Evolutionary conservation across 1,140 invertebrate genomes (phyloP), one percentile per base, ranked within the genome.

Genomic region (Halotydeus destructor): DNA sequence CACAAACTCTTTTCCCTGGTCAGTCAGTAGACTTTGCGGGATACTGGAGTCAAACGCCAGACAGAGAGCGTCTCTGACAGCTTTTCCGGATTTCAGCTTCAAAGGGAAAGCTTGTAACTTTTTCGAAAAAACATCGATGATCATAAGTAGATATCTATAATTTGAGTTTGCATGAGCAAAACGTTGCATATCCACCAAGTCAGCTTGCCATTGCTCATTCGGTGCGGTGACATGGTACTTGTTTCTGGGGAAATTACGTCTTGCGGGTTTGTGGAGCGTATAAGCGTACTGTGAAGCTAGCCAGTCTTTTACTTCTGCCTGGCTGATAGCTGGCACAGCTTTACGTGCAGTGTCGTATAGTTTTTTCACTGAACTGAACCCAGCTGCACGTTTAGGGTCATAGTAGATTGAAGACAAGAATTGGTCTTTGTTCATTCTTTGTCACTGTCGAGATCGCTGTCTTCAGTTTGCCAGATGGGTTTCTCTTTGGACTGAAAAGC

Each of bases 81-180:
- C 33, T 12, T 14, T 6, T n/a, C 23, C 37, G 25, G 28, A 48
- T 38, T 52, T 55, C 14, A 28, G 25, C 40, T 51, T 51, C 3
- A 55, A 14, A 1, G 50, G 44, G 3, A 51, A 25, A 5, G 41
- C 50, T 48, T 41, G 54, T 12, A 48, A 47, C 35, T 40, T 51
- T 31, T 52, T 54, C 27, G 37, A 43, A 26, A 55, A 53, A 2
- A 49, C 30, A 23, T 55, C 53, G 33, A 55, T 54, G n/a, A 39
- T 27, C 3, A 46, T 49, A 14, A 56, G 33, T 5, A 56, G 19
- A 46, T 49, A 55, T 18, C 28, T 45, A 46, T 38, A 45, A 1
- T 43, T 44, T 28, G 46, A 34, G 38, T 55, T 55, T 26, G 34
- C 16, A 38, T 47, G 37, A 27, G 24, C 38, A 12, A 50, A n/a